Conservation (phyloP, 2,113 vertebrate genomes). For the Herpetotheres cachinnans region DNA sequence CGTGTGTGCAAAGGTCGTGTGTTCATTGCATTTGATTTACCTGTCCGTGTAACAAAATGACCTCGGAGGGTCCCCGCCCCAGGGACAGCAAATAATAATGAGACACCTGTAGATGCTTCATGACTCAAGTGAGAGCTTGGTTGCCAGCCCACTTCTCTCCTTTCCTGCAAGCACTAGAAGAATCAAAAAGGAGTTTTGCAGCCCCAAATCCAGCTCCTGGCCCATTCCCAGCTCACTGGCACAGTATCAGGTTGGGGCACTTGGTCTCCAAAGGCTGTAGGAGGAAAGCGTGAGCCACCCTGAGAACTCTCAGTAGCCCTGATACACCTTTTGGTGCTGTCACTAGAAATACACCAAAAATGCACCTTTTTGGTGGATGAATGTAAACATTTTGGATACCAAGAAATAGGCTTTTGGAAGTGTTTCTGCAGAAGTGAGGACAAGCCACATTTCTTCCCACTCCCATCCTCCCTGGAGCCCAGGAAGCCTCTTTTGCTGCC, state of each 20-base stretch:
- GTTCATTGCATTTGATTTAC: background rate
- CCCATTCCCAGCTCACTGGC: background rate
- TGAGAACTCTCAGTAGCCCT: background rate
- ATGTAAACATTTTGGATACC: background rate
- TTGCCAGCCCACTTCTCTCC: background rate
- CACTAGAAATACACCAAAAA: background rate
- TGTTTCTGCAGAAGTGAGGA: background rate
- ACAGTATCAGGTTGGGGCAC: background rate
- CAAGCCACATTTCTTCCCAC: background rate
- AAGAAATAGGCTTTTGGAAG: background rate
- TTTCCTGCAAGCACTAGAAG: background rate
- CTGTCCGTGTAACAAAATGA: background rate
- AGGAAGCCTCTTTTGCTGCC: background rate
- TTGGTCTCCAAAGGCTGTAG: background rate
- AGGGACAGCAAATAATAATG: background rate
- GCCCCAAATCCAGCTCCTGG: background rate
- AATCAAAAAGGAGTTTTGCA: background rate
- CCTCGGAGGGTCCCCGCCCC: background rate
- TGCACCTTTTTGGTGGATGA: background rate
- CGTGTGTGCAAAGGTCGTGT: accelerated
- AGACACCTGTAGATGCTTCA: background rate
- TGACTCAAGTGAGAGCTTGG: background rate
- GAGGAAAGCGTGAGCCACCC: background rate
- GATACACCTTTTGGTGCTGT: background rate
- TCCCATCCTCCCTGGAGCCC: background rate